Percentiles rank a stretch among this genome's conserved stretches.
Conservation (phyloP, 1,140 invertebrate species). For the Harpegnathos saltator region DNA sequence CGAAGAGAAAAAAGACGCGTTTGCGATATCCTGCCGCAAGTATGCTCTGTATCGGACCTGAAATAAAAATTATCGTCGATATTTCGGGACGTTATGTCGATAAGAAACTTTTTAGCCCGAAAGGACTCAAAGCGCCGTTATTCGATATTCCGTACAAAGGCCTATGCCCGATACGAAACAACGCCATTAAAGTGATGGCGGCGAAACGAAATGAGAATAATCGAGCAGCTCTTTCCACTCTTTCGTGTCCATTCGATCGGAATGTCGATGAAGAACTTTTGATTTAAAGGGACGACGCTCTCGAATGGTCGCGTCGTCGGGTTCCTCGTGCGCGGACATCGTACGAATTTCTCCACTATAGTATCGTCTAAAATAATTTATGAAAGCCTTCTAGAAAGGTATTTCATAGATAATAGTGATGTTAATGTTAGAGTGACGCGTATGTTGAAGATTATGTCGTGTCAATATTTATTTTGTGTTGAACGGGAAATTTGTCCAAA, state of each 20-base stretch:
- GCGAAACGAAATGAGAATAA: slow-evolving; percentile 60
- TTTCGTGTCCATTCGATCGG: slow-evolving; percentile 59
- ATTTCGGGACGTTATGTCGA: slow-evolving; percentile 51
- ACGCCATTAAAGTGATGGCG: slow-evolving; percentile 60
- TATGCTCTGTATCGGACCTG: not conserved
- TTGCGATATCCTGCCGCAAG: slow-evolving; percentile 3
- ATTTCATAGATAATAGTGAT: not conserved
- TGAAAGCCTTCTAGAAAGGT: not conserved
- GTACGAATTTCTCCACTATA: slow-evolving; percentile 9
- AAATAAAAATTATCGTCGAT: slow-evolving; percentile 33
- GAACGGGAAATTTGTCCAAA: not conserved
- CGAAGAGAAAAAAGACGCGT: slow-evolving; percentile 1
- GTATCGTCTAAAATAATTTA: slow-evolving; percentile 44
- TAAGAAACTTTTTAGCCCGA: slow-evolving; percentile 51
- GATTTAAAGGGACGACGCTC: slow-evolving; percentile 59
- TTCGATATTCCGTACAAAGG: slow-evolving; percentile 59
- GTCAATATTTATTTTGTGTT: not conserved
- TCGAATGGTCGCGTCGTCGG: slow-evolving; percentile 39
- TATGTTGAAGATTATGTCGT: no score
- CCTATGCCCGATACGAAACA: slow-evolving; percentile 57
- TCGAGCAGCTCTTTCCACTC: slow-evolving; percentile 57
- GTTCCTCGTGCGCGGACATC: not conserved
- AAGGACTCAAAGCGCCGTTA: slow-evolving; percentile 39
- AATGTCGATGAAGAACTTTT: slow-evolving; percentile 62
- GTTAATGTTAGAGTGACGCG: not conserved